These are phyloP conservation scores for Clarias fuscus DNA, from an alignment of 2,797 vertebrate genomes.

Conservation along the genomic window DNA sequence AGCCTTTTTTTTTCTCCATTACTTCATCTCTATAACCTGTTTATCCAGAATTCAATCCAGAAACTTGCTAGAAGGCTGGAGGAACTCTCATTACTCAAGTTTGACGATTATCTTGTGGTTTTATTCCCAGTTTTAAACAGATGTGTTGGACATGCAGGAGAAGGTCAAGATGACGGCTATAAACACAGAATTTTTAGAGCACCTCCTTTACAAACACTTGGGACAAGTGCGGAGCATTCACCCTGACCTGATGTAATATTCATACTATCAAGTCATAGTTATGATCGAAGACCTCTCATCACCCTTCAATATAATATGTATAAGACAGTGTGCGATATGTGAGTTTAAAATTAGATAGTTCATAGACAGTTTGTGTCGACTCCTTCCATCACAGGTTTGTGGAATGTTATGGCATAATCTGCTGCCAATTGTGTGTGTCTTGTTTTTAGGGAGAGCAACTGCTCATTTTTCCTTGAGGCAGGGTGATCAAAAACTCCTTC, in stretches of 20 bases:
- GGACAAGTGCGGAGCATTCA: background rate
- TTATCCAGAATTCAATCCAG: background rate
- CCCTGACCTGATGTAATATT: background rate
- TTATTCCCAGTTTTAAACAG: background rate
- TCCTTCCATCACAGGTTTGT: background rate
- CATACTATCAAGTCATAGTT: background rate
- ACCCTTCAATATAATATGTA: background rate
- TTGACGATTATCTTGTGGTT: background rate
- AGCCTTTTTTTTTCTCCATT: too few species aligned
- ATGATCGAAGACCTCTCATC: background rate
- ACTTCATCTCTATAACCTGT: background rate
- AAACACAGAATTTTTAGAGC: background rate
- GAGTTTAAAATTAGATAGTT: too few species aligned
- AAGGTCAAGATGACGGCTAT: background rate
- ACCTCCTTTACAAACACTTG: too few species aligned
- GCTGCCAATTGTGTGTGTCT: background rate
- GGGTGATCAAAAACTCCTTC: background rate
- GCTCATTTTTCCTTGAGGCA: background rate
- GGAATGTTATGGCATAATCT: background rate
- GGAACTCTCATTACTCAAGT: background rate
- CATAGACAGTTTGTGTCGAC: background rate
- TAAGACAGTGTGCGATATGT: background rate
- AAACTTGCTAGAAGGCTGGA: background rate
- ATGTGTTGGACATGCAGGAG: too few species aligned
- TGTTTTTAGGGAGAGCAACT: background rate